Conservation (phyloP, 2,888 invertebrate genomes). For the Tetropium fuscum region DNA sequence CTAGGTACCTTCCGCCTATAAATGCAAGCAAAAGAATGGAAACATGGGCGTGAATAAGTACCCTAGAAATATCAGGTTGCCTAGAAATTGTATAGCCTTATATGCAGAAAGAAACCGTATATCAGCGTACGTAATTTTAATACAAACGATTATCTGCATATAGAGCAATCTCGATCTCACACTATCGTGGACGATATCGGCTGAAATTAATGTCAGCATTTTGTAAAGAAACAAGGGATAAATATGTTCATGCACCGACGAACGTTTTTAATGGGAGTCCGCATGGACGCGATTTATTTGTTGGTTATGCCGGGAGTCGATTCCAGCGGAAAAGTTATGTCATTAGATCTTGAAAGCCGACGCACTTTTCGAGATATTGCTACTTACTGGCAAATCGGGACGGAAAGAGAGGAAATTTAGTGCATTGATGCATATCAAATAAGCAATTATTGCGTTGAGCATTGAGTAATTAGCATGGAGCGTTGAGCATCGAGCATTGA, state of each 20-base stretch:
- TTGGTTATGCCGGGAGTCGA: background rate
- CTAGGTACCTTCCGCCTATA: background rate
- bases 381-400: too few relatives aligned
- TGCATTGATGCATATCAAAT: background rate
- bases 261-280: slow-evolving; percentile 47
- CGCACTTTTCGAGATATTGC: background rate
- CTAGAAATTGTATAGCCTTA: slow-evolving; percentile 6
- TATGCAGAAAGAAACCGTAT: slow-evolving; percentile 16
- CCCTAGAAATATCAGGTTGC: background rate
- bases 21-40: background rate
- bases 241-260: slow-evolving; percentile 48
- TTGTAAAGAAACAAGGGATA: slow-evolving; percentile 41
- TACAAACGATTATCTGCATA: slow-evolving; percentile 46
- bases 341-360: slow-evolving; percentile 6
- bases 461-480: too few relatives aligned
- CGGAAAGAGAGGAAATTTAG: background rate
- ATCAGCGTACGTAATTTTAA: slow-evolving; percentile 37
- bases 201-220: slow-evolving; percentile 42
- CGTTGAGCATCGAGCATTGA: too few relatives aligned
- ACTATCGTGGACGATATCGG: slow-evolving; percentile 30
- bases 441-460: too few relatives aligned
- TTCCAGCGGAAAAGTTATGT: background rate
- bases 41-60: background rate
- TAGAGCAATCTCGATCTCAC: slow-evolving; percentile 40
- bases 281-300: slow-evolving; percentile 31